A percentile compares a stretch with the other conserved stretches of the same genome.
These are phyloP conservation scores for Notiomystis cincta DNA, from an alignment of 2,113 vertebrate genomes.

Conservation along the genomic window DNA sequence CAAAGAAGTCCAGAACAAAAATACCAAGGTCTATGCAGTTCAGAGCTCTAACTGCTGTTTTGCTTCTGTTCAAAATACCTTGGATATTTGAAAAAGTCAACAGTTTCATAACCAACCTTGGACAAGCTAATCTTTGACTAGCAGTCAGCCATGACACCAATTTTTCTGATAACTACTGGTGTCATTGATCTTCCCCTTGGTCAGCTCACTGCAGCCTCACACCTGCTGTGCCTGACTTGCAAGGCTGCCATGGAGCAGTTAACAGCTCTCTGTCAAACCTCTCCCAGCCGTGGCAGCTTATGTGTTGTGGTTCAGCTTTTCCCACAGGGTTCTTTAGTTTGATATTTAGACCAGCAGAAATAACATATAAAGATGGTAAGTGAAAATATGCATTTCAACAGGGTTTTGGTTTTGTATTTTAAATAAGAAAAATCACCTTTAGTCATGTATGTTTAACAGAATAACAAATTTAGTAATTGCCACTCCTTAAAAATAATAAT, in stretches of 20 bases:
- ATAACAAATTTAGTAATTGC: neutral
- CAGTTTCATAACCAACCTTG: slow-evolving; percentile 65
- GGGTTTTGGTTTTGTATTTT: neutral
- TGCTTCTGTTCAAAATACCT: neutral
- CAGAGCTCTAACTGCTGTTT: neutral
- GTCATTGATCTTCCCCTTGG: slow-evolving; percentile 7
- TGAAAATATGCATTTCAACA: neutral
- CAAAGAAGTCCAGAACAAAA: neutral
- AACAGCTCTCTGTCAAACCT: neutral
- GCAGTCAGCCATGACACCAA: neutral
- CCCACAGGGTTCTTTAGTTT: neutral
- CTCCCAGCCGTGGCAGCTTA: neutral
- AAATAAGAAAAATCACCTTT: neutral
- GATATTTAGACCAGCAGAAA: neutral
- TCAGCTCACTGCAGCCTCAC: neutral
- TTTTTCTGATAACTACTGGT: slow-evolving; percentile 27
- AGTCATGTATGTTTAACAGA: neutral
- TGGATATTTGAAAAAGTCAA: slow-evolving; percentile 39
- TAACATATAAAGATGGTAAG: neutral
- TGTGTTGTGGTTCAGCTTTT: neutral
- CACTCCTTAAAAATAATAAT: neutral
- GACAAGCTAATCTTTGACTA: slow-evolving; percentile 63
- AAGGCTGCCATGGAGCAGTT: neutral
- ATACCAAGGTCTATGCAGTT: neutral
- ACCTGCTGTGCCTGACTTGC: neutral